Percentiles rank a stretch among this genome's conserved stretches.
phyloP scores from a whole-genome alignment of 2,113 vertebrate species.

The Diadophis punctatus region DNA sequence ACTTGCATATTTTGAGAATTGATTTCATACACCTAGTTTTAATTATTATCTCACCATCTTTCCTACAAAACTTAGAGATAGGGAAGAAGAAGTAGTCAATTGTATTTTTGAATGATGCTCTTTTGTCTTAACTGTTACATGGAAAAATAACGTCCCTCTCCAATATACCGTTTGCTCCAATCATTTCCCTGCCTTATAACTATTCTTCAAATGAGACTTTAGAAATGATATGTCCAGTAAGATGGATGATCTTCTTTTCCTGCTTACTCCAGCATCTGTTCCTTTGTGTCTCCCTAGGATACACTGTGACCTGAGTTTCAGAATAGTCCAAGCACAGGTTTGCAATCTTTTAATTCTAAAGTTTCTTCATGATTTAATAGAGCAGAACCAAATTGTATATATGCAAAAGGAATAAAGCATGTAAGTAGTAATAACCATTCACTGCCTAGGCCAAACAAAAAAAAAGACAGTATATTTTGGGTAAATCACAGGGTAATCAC shows the following conservation, averaged over 20 bases:
- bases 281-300: slow-evolving; percentile 15
- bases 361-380: not conserved
- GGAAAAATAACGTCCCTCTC: slow-evolving; percentile 20
- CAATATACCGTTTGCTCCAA: not conserved
- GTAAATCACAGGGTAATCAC: not conserved
- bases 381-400: not conserved
- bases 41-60: not conserved
- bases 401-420: not conserved
- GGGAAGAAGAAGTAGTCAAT: slow-evolving; percentile 18
- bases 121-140: slow-evolving; percentile 30
- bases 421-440: not conserved
- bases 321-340: not conserved
- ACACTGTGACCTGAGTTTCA: not conserved
- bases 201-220: slow-evolving; percentile 50
- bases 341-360: not conserved
- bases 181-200: slow-evolving; percentile 46
- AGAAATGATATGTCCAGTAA: slow-evolving; percentile 48
- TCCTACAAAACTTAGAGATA: slow-evolving; percentile 1
- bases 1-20: not conserved
- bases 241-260: slow-evolving; percentile 48
- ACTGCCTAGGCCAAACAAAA: not conserved
- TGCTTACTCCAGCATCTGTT: slow-evolving; percentile 45
- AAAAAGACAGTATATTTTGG: not conserved
- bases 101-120: slow-evolving; percentile 31
- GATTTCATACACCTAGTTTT: slow-evolving; percentile 21